Base-by-base conservation (phyloP, 1,140 invertebrate species). In the Panonychus citri region DNA sequence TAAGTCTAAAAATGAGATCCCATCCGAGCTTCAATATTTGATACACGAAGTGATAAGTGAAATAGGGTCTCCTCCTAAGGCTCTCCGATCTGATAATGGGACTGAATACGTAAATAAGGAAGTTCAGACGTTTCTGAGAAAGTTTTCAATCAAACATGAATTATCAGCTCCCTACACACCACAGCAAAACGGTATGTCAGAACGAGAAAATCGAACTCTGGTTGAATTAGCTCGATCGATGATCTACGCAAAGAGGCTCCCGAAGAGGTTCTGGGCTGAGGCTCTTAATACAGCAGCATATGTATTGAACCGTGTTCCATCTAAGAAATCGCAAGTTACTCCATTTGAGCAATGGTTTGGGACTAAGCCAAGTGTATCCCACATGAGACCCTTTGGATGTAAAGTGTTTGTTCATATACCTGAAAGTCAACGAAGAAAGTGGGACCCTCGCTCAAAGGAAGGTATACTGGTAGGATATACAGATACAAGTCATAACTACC, bases 181-280 rank as follows among this genome's bases (percentile, higher is more conserved):
- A n/a, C 25, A 66, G 54, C 61, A 64, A 57, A 66, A 66, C 57
- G 61, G 62, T 10, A 40, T 46, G 24, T 55, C 55, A 26, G 64
- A 70, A 60, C 54, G 66, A 65, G 66, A 69, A 57, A 72, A 65
- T 30, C 54, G 70, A 57, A 71, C 65, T 10, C 17, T 71, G 34
- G 65, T 71, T 17, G 40, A 62, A 34, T 37, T 17, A 50, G 62
- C 60, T 19, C 59, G 54, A 40, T 58, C 54, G 25, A 60, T 59
- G 55, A 53, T 66, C 27, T 19, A 62, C 3, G 55, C 62, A 43
- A 25, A 61, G 17, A 52, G 54, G 43, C 37, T 68, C 12, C 56
- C 61, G 25, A 56, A 61, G 27, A 42, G 37, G 2, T 51, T 64
- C 50, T 64, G 65, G 62, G 43, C 58, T 21, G 63, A 66, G 55